Conservation (phyloP, 2,888 invertebrate genomes). For the Machimus atricapillus region DNA sequence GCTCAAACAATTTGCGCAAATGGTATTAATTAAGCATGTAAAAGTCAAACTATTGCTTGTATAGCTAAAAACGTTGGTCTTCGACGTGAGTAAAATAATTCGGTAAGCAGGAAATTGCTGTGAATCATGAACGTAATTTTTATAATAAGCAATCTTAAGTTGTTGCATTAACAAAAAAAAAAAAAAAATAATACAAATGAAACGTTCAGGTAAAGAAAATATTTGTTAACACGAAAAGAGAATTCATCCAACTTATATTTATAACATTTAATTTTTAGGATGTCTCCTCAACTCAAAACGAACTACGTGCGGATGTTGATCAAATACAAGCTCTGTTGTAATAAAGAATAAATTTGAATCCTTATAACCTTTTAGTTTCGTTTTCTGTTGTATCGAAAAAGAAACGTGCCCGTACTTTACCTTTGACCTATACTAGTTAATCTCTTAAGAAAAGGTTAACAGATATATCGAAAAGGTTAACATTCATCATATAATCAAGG, state of each 20-base stretch:
- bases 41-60: neutral
- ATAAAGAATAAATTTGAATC: too few species aligned
- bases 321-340: too few species aligned
- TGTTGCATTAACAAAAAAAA: neutral
- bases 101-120: neutral
- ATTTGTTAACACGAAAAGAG: too few species aligned
- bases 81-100: too few species aligned
- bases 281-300: too few species aligned
- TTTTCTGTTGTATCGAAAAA: neutral
- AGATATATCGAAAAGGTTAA: neutral
- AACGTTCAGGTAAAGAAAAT: neutral
- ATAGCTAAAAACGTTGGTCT: neutral
- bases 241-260: too few species aligned
- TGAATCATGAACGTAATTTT: neutral
- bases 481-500: neutral
- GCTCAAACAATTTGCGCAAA: neutral
- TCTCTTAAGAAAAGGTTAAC: neutral
- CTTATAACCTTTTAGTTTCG: neutral
- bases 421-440: neutral
- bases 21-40: neutral
- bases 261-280: too few species aligned
- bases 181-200: neutral
- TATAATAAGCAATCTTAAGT: neutral
- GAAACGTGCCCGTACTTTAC: neutral
- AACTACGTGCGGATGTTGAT: too few species aligned